Conservation (phyloP, 2,113 vertebrate species). For the Chaetura pelagica region DNA sequence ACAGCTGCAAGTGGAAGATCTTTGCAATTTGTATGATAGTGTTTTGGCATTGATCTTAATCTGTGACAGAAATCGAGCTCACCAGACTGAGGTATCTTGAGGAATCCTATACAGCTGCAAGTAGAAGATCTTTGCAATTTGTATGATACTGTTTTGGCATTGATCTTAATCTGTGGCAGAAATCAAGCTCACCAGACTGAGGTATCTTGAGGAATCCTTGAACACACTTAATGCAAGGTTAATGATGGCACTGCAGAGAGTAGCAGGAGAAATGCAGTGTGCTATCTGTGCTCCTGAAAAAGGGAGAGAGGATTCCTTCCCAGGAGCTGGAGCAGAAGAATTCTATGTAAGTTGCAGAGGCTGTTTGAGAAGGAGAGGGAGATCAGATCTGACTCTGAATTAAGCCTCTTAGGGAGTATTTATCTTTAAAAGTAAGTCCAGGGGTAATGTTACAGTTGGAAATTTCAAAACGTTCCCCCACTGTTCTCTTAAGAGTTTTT, state of each 20-base stretch:
- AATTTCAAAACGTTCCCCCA: neutral
- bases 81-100: neutral
- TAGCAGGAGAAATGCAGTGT: neutral
- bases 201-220: neutral
- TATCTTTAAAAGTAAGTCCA: constrained; percentile 3
- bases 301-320: neutral
- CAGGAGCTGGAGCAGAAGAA: neutral
- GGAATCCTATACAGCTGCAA: neutral
- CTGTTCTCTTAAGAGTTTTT: neutral
- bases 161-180: neutral
- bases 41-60: neutral
- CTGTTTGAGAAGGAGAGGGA: neutral
- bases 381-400: neutral
- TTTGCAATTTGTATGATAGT: neutral
- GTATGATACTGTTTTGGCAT: neutral
- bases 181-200: neutral
- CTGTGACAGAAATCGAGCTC: neutral
- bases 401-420: constrained; percentile 36
- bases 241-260: neutral
- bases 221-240: neutral
- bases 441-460: rapidly evolving
- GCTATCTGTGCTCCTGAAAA: neutral
- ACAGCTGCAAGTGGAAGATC: neutral
- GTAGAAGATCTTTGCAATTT: neutral
- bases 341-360: neutral